These are phyloP conservation scores for Ostrea edulis DNA, from an alignment of 1,140 invertebrate genomes.

Conservation along the genomic window DNA sequence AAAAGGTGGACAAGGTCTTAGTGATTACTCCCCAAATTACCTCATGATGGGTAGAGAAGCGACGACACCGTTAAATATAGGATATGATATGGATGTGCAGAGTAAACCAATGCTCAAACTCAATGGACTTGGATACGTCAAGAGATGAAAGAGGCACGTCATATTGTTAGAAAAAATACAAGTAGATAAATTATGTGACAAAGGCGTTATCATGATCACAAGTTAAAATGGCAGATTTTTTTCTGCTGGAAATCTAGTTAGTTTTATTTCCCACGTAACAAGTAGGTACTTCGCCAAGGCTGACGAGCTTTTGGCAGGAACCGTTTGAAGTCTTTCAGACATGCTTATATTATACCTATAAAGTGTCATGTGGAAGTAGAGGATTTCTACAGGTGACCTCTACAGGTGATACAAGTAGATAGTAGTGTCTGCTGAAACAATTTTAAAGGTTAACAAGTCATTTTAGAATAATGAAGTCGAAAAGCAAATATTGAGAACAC, in stretches of 20 bases:
- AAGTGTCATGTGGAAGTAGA: not conserved
- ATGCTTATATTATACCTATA: conserved; percentile 8
- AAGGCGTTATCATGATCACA: conserved; percentile 11
- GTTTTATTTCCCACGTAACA: conserved; percentile 10
- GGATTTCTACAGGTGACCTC: no score
- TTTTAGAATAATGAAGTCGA: no score
- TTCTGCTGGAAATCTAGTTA: conserved; percentile 17
- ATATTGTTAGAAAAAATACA: not conserved
- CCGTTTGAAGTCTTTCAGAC: conserved; percentile 2
- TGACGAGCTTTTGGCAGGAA: conserved; percentile 39
- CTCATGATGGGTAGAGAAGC: conserved; percentile 53
- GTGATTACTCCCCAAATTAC: conserved; percentile 46
- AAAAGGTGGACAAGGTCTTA: not conserved
- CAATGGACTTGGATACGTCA: conserved; percentile 24
- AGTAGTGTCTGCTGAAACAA: not conserved
- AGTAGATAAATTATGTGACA: conserved; percentile 18
- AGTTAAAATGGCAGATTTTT: conserved; percentile 26
- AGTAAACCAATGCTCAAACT: not conserved
- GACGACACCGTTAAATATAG: conserved; percentile 31
- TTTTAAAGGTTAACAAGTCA: not conserved
- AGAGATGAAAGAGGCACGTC: conserved; percentile 38
- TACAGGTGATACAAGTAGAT: conserved; percentile 31
- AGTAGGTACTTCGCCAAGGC: conserved; percentile 30
- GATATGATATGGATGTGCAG: not conserved
- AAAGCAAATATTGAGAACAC: not conserved